phyloP scores from a whole-genome alignment of 2,113 vertebrate species.

The Macquaria australasica region DNA sequence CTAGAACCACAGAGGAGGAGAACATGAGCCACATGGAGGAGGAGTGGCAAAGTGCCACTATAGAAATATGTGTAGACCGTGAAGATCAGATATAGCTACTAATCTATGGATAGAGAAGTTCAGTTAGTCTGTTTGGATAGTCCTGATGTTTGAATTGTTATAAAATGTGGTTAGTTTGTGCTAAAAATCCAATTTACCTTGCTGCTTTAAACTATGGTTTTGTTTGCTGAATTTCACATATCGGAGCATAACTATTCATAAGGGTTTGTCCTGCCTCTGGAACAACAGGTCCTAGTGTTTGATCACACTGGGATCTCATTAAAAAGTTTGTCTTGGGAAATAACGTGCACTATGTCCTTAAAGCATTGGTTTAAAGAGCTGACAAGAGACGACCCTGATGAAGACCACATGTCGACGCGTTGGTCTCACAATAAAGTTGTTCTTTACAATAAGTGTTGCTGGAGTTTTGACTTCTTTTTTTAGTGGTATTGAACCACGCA shows the following conservation, averaged over 20 bases:
- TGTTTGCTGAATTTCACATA: too few species aligned
- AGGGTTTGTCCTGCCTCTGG: background rate
- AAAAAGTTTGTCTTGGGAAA: background rate
- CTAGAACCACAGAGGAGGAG: slow-evolving; percentile 49
- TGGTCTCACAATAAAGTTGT: background rate
- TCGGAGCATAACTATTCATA: background rate
- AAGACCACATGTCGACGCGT: too few species aligned
- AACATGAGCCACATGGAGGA: slow-evolving; percentile 8
- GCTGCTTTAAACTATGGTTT: too few species aligned
- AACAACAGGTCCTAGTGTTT: background rate
- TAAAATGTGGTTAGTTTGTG: background rate
- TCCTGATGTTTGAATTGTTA: background rate
- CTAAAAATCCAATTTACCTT: background rate
- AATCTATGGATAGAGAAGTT: background rate
- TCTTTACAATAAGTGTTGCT: background rate
- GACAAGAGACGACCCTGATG: too few species aligned
- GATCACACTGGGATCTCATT: background rate
- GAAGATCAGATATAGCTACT: slow-evolving; percentile 14
- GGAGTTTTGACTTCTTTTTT: background rate
- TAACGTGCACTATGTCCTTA: background rate
- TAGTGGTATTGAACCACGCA: background rate
- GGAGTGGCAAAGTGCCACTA: background rate
- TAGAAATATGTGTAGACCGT: slow-evolving; percentile 1
- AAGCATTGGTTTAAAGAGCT: background rate
- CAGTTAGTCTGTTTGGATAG: background rate